A percentile compares a stretch with the other conserved stretches of the same genome.
These are phyloP conservation scores for Denticeps clupeoides DNA, from an alignment of 2,797 vertebrate genomes.

Conservation along the genomic window DNA sequence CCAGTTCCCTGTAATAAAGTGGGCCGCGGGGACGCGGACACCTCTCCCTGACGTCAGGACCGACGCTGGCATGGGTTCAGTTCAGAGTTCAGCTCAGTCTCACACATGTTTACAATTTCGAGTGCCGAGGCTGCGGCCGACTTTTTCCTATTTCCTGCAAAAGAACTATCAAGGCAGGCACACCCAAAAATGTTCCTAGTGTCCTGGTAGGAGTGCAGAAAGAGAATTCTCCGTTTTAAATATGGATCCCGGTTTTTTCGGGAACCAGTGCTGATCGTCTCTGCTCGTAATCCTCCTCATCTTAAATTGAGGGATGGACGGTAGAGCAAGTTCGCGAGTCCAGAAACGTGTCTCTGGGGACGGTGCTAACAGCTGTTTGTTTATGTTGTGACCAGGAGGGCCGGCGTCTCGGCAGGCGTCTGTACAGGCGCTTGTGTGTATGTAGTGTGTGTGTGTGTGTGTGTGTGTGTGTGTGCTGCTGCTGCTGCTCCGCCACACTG, in stretches of 20 bases:
- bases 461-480: constrained; percentile 1
- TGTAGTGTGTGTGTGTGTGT: constrained; percentile 6
- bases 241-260: too few species aligned
- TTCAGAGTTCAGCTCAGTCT: constrained; percentile 20
- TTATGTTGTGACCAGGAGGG: constrained; percentile 8
- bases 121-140: constrained; percentile 22
- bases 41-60: constrained; percentile 5
- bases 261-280: too few species aligned
- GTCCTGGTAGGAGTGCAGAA: neutral
- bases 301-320: too few species aligned
- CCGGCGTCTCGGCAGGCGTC: constrained; percentile 13
- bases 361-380: constrained; percentile 13
- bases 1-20: too few species aligned
- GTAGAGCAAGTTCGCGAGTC: too few species aligned
- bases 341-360: too few species aligned
- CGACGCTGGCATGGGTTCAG: too few species aligned
- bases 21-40: too few species aligned
- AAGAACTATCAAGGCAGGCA: constrained; percentile 15
- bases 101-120: constrained; percentile 26
- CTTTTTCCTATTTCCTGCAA: constrained; percentile 22
- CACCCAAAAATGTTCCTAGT: constrained; percentile 20
- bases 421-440: constrained; percentile 4
- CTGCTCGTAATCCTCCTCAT: too few species aligned
- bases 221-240: neutral
- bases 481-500: constrained; percentile 27